These are phyloP conservation scores for Otis tarda DNA, from an alignment of 2,113 vertebrate species.

Conservation along the genomic window DNA sequence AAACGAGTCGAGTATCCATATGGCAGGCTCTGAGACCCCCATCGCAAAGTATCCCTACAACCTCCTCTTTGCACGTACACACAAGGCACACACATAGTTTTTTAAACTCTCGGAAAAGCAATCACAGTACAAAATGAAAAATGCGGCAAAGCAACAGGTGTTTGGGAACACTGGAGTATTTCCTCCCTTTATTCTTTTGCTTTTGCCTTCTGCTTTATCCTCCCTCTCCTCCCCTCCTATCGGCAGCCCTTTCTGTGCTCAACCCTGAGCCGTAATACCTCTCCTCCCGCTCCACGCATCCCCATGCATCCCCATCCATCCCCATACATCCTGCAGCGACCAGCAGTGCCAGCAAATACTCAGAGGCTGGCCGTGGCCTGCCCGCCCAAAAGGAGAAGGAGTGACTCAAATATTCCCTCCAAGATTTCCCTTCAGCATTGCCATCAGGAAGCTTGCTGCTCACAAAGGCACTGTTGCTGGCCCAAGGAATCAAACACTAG, in stretches of 20 bases:
- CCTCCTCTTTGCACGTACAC: background rate
- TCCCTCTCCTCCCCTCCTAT: background rate
- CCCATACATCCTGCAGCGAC: accelerated
- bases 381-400: background rate
- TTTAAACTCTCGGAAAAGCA: background rate
- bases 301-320: background rate
- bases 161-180: background rate
- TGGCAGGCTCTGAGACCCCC: background rate
- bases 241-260: background rate
- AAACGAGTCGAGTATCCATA: background rate
- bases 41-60: background rate
- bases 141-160: background rate
- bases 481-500: conserved; percentile 37
- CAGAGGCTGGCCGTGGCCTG: background rate
- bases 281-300: background rate
- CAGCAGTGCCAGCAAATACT: background rate
- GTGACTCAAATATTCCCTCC: background rate
- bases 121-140: background rate
- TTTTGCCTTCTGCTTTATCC: background rate
- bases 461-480: conserved; percentile 33
- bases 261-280: accelerated
- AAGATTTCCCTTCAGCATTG: background rate
- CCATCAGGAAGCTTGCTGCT: conserved; percentile 54
- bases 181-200: background rate
- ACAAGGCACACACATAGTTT: accelerated